phyloP scores from a whole-genome alignment of 23 tunicate species.

The Styela plicata region DNA sequence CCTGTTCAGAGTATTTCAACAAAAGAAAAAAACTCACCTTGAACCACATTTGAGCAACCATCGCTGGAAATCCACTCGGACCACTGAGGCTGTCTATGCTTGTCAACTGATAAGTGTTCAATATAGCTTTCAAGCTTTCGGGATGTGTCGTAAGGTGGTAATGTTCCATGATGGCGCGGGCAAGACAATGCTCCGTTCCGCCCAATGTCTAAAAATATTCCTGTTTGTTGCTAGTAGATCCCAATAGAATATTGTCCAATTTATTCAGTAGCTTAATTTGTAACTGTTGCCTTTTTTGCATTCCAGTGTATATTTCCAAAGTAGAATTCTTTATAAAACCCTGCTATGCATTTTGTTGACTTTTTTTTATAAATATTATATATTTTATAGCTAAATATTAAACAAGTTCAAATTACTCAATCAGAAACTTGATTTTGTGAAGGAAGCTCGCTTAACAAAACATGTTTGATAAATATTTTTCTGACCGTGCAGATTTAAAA shows the following conservation, averaged over 20 bases:
- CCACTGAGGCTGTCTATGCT: slow-evolving; percentile 87
- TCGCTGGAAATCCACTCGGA: slow-evolving; percentile 78
- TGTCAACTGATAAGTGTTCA: slow-evolving; percentile 72
- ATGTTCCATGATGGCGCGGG: slow-evolving; percentile 38
- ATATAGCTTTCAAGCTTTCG: slow-evolving; percentile 68
- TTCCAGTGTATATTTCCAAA: neutral
- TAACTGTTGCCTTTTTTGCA: neutral
- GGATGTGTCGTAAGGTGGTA: slow-evolving; percentile 41
- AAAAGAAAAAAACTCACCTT: slow-evolving; percentile 34
- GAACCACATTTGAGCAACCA: slow-evolving; percentile 83
- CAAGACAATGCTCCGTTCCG: slow-evolving; percentile 1
- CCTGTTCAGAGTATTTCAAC: too few relatives aligned
- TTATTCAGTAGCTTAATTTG: neutral
- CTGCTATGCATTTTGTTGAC: too few relatives aligned
- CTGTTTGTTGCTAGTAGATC: neutral
- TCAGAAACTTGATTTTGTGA: too few relatives aligned
- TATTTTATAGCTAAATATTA: too few relatives aligned
- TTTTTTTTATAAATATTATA: too few relatives aligned
- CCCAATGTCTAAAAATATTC: neutral
- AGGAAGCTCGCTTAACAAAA: too few relatives aligned
- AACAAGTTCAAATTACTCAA: too few relatives aligned
- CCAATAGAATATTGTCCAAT: neutral
- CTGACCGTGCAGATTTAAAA: too few relatives aligned
- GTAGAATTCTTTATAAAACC: too few relatives aligned
- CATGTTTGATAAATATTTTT: too few relatives aligned